Conservation (phyloP, 2,888 invertebrate species). For the Macroteleia sp. region DNA sequence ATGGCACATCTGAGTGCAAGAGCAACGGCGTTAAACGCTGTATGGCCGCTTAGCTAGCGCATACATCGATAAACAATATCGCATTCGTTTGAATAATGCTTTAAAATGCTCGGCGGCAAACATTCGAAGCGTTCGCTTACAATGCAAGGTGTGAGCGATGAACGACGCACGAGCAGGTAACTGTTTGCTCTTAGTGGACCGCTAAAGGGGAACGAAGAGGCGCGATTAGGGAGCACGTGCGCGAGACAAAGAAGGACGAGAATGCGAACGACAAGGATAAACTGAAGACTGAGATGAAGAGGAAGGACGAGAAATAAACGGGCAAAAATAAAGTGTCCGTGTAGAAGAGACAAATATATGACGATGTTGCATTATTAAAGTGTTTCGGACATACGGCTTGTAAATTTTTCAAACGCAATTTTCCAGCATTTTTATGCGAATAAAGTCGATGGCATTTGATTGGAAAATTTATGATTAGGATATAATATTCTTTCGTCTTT, state of each 20-base stretch:
- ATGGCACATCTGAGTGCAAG: conserved; percentile 13
- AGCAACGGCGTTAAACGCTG: conserved; percentile 7
- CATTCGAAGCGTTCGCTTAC: conserved; percentile 27
- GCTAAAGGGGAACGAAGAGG: conserved; percentile 22
- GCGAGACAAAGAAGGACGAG: not conserved
- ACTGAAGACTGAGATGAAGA: not conserved
- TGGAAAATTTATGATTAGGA: too few species aligned
- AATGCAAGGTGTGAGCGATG: conserved; percentile 50
- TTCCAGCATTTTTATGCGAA: too few species aligned
- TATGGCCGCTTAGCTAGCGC: conserved; percentile 11
- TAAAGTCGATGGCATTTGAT: too few species aligned
- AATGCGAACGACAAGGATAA: conserved; percentile 5
- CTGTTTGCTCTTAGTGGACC: conserved; percentile 37
- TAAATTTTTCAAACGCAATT: too few species aligned
- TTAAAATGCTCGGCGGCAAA: conserved; percentile 30
- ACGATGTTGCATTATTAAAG: not conserved
- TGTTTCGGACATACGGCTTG: conserved; percentile 3
- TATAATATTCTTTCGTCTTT: too few species aligned
- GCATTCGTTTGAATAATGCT: conserved; percentile 35
- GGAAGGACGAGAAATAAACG: not conserved
- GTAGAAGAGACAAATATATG: conserved; percentile 7
- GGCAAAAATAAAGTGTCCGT: not conserved
- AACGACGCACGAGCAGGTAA: conserved; percentile 39
- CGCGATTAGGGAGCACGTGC: not conserved
- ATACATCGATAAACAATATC: conserved; percentile 37